phyloP scores from a whole-genome alignment of 2,888 invertebrate species.

The Drosophila recens region DNA sequence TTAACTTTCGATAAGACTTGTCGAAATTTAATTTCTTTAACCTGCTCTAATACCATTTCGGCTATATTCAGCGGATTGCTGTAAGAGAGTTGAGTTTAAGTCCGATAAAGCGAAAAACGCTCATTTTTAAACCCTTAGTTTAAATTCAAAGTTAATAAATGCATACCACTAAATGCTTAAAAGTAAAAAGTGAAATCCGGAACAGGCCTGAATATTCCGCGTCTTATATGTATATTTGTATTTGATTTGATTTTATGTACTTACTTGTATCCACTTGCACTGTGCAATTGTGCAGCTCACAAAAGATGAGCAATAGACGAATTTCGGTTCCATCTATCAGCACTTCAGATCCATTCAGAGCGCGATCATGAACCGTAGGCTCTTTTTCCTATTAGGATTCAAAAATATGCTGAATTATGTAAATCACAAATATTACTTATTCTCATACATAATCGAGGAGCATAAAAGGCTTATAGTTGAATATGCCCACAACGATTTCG shows the following conservation, averaged over 20 bases:
- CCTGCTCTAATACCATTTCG: too few species aligned
- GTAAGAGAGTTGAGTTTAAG: too few species aligned
- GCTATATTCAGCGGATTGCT: too few species aligned
- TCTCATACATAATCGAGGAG: slow-evolving; percentile 69
- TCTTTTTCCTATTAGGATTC: slow-evolving; percentile 42
- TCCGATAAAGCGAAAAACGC: too few species aligned
- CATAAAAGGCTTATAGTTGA: slow-evolving; percentile 82
- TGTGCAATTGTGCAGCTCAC: slow-evolving; percentile 85
- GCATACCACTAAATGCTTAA: too few species aligned
- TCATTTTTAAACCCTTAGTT: too few species aligned
- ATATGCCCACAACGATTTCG: slow-evolving; percentile 74
- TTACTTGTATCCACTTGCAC: slow-evolving; percentile 82
- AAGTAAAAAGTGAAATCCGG: too few species aligned
- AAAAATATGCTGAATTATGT: not conserved
- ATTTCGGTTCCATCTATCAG: slow-evolving; percentile 87
- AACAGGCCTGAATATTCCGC: too few species aligned
- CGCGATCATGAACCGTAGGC: slow-evolving; percentile 60
- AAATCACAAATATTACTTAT: not conserved
- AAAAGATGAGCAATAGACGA: slow-evolving; percentile 83
- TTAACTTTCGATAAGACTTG: too few species aligned
- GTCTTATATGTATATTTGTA: not conserved
- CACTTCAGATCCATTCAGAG: slow-evolving; percentile 43
- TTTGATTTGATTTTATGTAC: slow-evolving; percentile 10
- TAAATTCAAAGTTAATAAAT: too few species aligned
- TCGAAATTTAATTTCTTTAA: too few species aligned